Conservation (phyloP, 1,140 invertebrate species). For the Archegozetes longisetosus region DNA sequence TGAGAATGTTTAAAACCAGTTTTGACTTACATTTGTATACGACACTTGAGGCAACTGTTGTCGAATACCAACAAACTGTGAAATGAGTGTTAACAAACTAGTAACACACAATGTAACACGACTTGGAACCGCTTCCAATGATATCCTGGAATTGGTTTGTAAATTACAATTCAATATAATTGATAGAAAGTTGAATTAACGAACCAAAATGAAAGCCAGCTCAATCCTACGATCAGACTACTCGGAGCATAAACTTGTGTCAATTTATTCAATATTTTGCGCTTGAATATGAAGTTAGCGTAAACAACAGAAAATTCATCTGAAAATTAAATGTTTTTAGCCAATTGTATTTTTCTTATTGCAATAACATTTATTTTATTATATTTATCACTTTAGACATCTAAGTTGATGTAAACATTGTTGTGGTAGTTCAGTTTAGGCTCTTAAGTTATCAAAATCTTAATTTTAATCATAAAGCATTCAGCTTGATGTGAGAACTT, state of each 20-base stretch:
- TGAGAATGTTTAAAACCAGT: too few relatives aligned
- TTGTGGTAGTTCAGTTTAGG: too few relatives aligned
- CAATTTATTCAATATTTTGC: neutral
- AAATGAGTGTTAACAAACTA: neutral
- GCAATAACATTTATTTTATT: too few relatives aligned
- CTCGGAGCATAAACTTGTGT: neutral
- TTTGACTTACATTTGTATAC: neutral
- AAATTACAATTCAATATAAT: neutral
- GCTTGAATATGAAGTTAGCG: neutral
- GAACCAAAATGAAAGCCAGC: neutral
- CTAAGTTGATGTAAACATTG: too few relatives aligned
- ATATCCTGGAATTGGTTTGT: neutral
- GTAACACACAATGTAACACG: neutral
- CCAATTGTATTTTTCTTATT: too few relatives aligned
- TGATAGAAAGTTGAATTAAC: neutral
- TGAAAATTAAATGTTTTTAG: neutral
- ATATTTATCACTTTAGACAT: too few relatives aligned
- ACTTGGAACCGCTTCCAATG: neutral
- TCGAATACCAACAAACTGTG: neutral
- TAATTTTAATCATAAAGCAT: too few relatives aligned
- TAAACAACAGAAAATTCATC: neutral
- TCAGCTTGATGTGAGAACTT: too few relatives aligned
- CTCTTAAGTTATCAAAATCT: too few relatives aligned
- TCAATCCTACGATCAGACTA: neutral
- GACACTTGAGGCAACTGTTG: neutral